Conservation (phyloP, 2,888 invertebrate genomes). For the Aspidapion aeneum region DNA sequence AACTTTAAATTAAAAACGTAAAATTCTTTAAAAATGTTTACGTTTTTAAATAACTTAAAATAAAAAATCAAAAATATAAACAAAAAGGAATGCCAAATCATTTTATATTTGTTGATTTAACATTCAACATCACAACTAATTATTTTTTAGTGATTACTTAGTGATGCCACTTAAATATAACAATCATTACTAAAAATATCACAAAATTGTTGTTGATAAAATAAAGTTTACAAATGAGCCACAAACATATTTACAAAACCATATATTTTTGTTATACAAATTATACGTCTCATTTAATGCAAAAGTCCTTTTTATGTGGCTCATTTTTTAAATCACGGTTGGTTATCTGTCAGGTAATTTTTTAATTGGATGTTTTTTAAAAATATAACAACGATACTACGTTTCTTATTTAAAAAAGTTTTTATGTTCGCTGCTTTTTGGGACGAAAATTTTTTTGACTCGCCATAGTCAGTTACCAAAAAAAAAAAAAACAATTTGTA, state of each 20-base stretch:
- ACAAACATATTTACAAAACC: conserved; percentile 44
- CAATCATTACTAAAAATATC: conserved; percentile 56
- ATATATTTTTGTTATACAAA: conserved; percentile 30
- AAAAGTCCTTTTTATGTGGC: conserved; percentile 41
- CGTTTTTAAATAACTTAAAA: background rate
- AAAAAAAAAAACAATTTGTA: too few species aligned
- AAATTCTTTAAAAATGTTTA: background rate
- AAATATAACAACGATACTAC: conserved; percentile 50
- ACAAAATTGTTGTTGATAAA: conserved; percentile 55
- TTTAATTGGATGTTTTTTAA: conserved; percentile 43
- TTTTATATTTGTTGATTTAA: background rate
- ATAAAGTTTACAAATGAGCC: conserved; percentile 51
- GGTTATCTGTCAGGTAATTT: conserved; percentile 46
- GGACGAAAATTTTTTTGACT: conserved; percentile 37
- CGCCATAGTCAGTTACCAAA: conserved; percentile 37
- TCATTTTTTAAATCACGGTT: conserved; percentile 43
- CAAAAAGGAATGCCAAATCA: background rate
- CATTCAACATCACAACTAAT: conserved; percentile 26
- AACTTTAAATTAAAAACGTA: conserved; percentile 6
- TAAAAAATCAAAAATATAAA: background rate
- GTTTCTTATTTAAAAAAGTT: conserved; percentile 29
- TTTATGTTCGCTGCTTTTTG: conserved; percentile 31
- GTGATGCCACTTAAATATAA: conserved; percentile 54
- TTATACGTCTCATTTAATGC: conserved; percentile 19
- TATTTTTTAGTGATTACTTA: conserved; percentile 41